Conservation (phyloP, 1,140 invertebrate species). For the Drosophila eugracilis region DNA sequence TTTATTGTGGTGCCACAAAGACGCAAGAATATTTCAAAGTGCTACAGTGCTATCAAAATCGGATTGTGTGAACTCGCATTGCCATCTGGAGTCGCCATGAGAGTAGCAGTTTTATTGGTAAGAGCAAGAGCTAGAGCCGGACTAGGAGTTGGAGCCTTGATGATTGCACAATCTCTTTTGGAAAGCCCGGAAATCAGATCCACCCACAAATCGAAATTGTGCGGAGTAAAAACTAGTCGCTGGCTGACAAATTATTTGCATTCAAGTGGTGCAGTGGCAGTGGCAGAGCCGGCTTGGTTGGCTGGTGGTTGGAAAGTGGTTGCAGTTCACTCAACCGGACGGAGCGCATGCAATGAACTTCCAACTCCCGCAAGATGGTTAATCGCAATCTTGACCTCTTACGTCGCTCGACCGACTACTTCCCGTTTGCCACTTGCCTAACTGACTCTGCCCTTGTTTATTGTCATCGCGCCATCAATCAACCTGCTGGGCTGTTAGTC, state of each 20-base stretch:
- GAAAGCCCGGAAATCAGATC: conserved; percentile 27
- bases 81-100: conserved; percentile 53
- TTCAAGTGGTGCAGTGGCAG: conserved; percentile 51
- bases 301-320: conserved; percentile 24
- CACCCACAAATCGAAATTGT: conserved; percentile 11
- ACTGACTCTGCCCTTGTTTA: conserved; percentile 20
- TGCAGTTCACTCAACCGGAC: conserved; percentile 45
- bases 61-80: conserved; percentile 60
- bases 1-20: conserved; percentile 14
- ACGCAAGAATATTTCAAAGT: not conserved
- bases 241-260: conserved; percentile 70
- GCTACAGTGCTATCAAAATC: not conserved
- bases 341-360: conserved; percentile 36
- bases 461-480: conserved; percentile 29
- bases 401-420: no score
- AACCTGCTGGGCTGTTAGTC: conserved; percentile 1
- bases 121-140: conserved; percentile 6
- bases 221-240: conserved; percentile 17
- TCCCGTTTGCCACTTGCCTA: no score
- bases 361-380: not conserved
- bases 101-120: conserved; percentile 73
- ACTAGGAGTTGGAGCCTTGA: no score
- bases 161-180: conserved; percentile 22
- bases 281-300: conserved; percentile 56
- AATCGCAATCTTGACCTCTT: conserved; percentile 32